Conservation (phyloP, 2,113 vertebrate genomes). For the Pseudopodoces humilis region DNA sequence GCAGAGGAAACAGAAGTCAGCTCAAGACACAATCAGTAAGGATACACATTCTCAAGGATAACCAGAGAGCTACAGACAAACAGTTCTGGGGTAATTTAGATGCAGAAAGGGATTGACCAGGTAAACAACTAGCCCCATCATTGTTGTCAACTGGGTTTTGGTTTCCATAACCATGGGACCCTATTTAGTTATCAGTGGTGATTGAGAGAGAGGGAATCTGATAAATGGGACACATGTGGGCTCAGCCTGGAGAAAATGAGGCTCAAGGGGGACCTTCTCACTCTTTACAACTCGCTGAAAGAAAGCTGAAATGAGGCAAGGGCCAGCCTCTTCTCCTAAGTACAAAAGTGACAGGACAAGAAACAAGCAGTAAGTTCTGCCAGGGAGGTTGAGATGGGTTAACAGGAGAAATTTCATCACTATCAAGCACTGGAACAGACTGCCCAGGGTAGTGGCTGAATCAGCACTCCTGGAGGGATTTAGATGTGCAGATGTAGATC, state of each 20-base stretch:
- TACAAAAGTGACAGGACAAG: not conserved
- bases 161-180: not conserved
- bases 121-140: not conserved
- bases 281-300: not conserved
- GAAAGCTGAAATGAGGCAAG: not conserved
- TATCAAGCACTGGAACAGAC: not conserved
- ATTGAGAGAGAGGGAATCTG: not conserved
- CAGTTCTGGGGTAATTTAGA: not conserved
- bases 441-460: not conserved
- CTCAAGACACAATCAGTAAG: not conserved
- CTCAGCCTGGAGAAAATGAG: not conserved
- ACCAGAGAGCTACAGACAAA: not conserved
- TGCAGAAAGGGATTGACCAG: not conserved
- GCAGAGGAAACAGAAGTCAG: not conserved
- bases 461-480: not conserved
- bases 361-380: not conserved
- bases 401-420: not conserved
- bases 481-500: fast-evolving
- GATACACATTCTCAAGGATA: not conserved
- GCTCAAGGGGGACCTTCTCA: not conserved
- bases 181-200: not conserved
- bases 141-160: not conserved
- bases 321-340: fast-evolving
- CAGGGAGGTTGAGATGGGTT: not conserved
- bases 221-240: not conserved